Base-by-base conservation (phyloP, 2,888 invertebrate genomes). In the Caenorhabditis becei region DNA sequence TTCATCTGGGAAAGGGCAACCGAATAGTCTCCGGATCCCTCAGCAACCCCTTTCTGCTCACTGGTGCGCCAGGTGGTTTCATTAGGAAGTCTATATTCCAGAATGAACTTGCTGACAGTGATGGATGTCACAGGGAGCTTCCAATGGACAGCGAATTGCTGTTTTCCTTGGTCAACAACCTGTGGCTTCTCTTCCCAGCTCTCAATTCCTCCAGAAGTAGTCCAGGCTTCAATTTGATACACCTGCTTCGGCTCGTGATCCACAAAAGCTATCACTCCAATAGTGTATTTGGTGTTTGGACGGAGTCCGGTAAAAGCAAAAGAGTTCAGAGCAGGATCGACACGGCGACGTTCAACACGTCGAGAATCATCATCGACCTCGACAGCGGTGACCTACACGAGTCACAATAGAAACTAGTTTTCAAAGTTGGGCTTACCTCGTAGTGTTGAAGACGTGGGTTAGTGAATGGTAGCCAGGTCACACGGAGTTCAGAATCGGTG, bases 261-360 rank as follows among this genome's bases (percentile, higher is more conserved):
- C 32, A 89, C 90, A 69, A 89, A 89, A 7, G 91, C 91, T 20
- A 91, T 83, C 14, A 91, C 89, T n/a, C 89, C 91, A 66, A 91
- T 87, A 18, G 84, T 84, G 75, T 91, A 90, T 54, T 88, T 85
- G 44, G 89, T 87, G 82, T 77, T 83, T 11, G 91, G 90, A n/a
- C 85, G 78, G 53, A 91, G 86, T 18, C 90, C 89, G 53, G 86
- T 82, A 66, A 91, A 88, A 35, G 87, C 79, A 69, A 86, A 87
- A 54, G 84, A 84, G 70, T 83, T 82, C 49, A 80, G 80, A 7
- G 74, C 70, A 1, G 91, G 87, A 16, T 85, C 82, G 4, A 91
- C 86, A n/a, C 90, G 86, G 28, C 84, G 82, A 16, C 91, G 83
- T 49, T 87, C 89, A 28, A 89, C 86, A 11, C 83, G 77, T 23